Conservation (phyloP, 2,797 vertebrate species). For the Vespertilio murinus region DNA sequence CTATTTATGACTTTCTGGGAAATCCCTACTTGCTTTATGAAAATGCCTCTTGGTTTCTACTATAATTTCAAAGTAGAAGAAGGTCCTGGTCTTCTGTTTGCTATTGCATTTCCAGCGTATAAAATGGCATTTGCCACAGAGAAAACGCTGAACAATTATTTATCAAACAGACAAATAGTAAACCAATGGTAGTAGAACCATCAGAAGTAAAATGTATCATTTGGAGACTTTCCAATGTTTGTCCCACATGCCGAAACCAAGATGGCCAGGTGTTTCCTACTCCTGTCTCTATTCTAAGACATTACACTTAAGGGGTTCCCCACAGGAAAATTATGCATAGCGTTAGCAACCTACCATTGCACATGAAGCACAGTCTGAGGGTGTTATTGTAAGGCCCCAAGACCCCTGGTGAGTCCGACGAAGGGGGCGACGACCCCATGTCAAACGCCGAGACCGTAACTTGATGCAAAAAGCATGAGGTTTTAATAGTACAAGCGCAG, state of each 20-base stretch:
- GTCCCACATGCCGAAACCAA: background rate
- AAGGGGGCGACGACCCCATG: too few species aligned
- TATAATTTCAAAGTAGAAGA: background rate
- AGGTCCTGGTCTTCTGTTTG: background rate
- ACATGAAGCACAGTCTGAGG: background rate
- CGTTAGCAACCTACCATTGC: background rate
- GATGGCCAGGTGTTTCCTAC: constrained; percentile 52
- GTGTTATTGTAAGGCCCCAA: too few species aligned
- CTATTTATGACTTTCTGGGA: background rate
- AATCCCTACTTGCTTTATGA: background rate
- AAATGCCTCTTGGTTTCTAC: background rate
- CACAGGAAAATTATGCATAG: background rate
- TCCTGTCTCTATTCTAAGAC: background rate
- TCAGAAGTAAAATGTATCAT: background rate
- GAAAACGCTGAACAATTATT: background rate
- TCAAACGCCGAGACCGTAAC: too few species aligned
- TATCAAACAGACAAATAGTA: background rate
- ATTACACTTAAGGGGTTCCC: constrained; percentile 6
- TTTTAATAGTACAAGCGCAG: too few species aligned
- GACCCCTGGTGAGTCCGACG: too few species aligned
- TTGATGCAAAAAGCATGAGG: too few species aligned
- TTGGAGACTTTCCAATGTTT: background rate
- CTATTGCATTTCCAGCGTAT: background rate
- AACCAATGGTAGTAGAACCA: background rate
- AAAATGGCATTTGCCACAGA: background rate